Evolutionary conservation across 2,113 vertebrate species (phyloP), one percentile per base, ranked within the genome.

Genomic region (Gobiocypris rarus): DNA sequence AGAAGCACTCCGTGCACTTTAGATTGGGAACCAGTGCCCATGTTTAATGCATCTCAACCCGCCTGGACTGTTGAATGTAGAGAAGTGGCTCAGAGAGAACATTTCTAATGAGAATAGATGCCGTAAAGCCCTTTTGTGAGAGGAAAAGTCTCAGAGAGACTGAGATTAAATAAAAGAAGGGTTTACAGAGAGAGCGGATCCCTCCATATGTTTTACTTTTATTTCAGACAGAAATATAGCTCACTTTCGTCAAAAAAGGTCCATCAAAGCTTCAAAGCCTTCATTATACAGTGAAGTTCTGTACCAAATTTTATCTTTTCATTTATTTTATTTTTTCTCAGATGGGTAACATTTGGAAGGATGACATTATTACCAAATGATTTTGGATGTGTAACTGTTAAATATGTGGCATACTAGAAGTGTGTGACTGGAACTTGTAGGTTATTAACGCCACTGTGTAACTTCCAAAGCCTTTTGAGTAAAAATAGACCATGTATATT

Each of bases 21-120:
- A 10, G 22, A 84, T 84, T 71, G 45, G 63, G 28, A 76, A 61
- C 77, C 56, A 24, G 75, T 3, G 19, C 65, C 67, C 82, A 84
- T 87, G 77, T 87, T 59, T 81, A 81, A 76, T 84, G 61, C 82
- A 84, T 81, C 14, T 59, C 45, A 24, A 48, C 15, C 34, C 56
- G 34, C 13, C 79, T 34, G 28, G 77, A 24, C 77, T 81, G 26
- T 81, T 85, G 76, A 73, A 70, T 71, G 83, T 61, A 65, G 75
- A 81, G 56, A 71, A 41, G 43, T 50, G 28, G 56, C 69, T 85
- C 77, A 26, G 75, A 50, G 67, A 84, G 76, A 84, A 79, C 59
- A n/a, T 75, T 73, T 52, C 82, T 86, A 83, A 84, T 86, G 63
- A 88, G 76, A 83, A 31, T 69, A 83, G 69, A 84, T 80, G 83